Evolutionary conservation across 1,140 invertebrate species (phyloP).

Genomic region (Polypedilum pembai): DNA sequence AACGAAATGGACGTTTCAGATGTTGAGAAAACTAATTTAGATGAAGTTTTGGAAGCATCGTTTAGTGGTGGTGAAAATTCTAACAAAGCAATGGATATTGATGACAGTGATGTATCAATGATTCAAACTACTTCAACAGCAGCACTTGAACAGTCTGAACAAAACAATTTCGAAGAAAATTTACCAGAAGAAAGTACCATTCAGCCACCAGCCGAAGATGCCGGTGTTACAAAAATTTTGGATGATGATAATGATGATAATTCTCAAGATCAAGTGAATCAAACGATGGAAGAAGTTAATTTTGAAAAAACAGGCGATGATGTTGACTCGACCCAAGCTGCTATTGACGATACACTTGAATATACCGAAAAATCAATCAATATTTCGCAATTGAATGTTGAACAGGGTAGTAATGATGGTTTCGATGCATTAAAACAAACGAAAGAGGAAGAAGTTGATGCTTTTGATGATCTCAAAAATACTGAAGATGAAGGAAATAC

Average conservation of each 20-base stretch:
- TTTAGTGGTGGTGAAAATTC: not conserved
- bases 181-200: not conserved
- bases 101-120: not conserved
- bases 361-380: slow-evolving; percentile 28
- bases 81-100: not conserved
- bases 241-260: not conserved
- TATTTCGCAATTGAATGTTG: slow-evolving; percentile 30
- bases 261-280: not conserved
- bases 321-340: not conserved
- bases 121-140: not conserved
- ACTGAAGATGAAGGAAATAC: not conserved
- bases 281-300: not conserved
- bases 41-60: not conserved
- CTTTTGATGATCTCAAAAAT: slow-evolving; percentile 2
- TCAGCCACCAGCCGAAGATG: not conserved
- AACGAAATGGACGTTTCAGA: not conserved
- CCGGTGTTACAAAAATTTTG: not conserved
- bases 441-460: not conserved
- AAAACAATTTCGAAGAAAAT: not conserved
- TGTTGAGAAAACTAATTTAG: not conserved
- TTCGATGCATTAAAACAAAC: slow-evolving; percentile 22
- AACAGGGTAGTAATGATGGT: slow-evolving; percentile 29
- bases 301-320: not conserved
- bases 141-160: not conserved
- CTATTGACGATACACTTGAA: slow-evolving; percentile 29